Conservation (phyloP, 2,888 invertebrate genomes). For the Octodonta nipae region DNA sequence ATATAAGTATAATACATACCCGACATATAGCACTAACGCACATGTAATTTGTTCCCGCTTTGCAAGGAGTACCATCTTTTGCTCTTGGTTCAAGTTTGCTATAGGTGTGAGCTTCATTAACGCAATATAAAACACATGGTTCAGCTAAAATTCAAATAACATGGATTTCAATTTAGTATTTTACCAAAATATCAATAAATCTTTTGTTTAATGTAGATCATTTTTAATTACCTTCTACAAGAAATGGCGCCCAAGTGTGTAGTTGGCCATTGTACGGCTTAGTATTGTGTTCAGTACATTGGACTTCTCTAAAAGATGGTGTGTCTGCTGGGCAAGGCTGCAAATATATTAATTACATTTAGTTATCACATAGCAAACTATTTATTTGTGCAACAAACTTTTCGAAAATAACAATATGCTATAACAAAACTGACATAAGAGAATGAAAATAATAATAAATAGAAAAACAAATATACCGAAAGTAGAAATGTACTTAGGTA, state of each 20-base stretch:
- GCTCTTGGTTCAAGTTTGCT: constrained; percentile 45
- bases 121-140: constrained; percentile 49
- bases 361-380: too few species aligned
- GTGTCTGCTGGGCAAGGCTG: constrained; percentile 35
- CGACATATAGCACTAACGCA: constrained; percentile 50
- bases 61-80: constrained; percentile 51
- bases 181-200: too few species aligned
- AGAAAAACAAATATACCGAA: too few species aligned
- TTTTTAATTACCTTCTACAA: constrained; percentile 35
- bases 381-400: too few species aligned
- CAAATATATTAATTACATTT: too few species aligned
- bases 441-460: too few species aligned
- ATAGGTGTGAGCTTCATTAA: constrained; percentile 44
- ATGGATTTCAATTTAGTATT: too few species aligned
- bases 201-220: too few species aligned
- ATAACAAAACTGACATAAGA: too few species aligned
- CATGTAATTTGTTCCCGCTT: constrained; percentile 46
- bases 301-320: constrained; percentile 36
- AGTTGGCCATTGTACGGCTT: constrained; percentile 36
- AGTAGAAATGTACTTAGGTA: too few species aligned
- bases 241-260: constrained; percentile 37
- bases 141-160: too few species aligned
- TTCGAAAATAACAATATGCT: too few species aligned
- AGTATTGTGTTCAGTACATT: constrained; percentile 37
- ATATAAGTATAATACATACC: constrained; percentile 41